Evolutionary conservation across 2,113 vertebrate species (phyloP).

Genomic region (Oncorhynchus keta): DNA sequence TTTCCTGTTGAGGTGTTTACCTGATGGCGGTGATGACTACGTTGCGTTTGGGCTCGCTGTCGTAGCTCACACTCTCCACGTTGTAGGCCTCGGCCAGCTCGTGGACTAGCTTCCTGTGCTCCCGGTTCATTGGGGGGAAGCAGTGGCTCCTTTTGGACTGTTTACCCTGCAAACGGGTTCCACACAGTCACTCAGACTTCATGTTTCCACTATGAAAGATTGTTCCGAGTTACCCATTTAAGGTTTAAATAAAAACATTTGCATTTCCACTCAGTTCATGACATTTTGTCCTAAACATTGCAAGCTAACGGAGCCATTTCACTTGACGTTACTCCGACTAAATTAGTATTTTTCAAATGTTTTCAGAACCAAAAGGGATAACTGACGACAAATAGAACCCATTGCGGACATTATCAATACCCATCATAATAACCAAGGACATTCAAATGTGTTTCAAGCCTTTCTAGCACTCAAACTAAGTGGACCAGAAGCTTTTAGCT

Average conservation of each 20-base stretch:
- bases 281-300: background rate
- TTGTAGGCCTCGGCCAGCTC: conserved; percentile 91
- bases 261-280: conserved; percentile 60
- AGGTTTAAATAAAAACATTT: background rate
- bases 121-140: conserved; percentile 96
- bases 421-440: background rate
- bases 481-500: background rate
- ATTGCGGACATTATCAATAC: background rate
- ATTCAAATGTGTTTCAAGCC: background rate
- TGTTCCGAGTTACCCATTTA: background rate
- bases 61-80: conserved; percentile 94
- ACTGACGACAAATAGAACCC: too few species aligned
- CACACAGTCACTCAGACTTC: background rate
- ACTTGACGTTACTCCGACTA: background rate
- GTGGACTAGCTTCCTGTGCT: conserved; percentile 91
- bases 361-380: too few species aligned
- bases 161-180: conserved; percentile 79
- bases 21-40: conserved; percentile 91
- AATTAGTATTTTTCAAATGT: background rate
- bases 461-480: background rate
- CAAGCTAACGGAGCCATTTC: background rate
- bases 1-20: conserved; percentile 53
- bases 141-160: conserved; percentile 87
- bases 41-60: conserved; percentile 95
- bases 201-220: background rate